phyloP scores from a whole-genome alignment of 2,888 invertebrate genomes.

The Neoaliturus tenellus region DNA sequence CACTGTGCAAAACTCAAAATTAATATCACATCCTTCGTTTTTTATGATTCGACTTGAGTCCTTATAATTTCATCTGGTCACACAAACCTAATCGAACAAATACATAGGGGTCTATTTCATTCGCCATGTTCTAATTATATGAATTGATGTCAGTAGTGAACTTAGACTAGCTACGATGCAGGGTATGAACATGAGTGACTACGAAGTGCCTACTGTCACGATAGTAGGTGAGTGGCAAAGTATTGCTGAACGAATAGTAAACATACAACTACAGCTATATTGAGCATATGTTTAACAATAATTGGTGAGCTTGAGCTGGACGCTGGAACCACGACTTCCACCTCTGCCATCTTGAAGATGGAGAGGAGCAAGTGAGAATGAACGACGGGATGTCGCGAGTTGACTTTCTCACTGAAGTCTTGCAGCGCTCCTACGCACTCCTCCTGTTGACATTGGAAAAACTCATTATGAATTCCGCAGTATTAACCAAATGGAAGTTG shows the following conservation, averaged over 20 bases:
- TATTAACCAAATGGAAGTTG: too few species aligned
- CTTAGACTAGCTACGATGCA: constrained; percentile 35
- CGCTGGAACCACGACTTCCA: constrained; percentile 79
- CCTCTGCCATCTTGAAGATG: constrained; percentile 95
- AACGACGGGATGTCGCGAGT: constrained; percentile 89
- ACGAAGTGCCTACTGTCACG: constrained; percentile 22
- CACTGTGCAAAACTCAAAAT: background rate
- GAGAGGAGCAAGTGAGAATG: constrained; percentile 91
- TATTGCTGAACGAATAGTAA: constrained; percentile 36
- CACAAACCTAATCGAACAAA: background rate
- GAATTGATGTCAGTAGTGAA: constrained; percentile 45
- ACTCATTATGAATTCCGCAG: too few species aligned
- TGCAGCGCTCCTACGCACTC: constrained; percentile 89
- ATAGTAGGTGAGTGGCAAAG: background rate
- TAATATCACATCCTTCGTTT: background rate
- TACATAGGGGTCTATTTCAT: constrained; percentile 1
- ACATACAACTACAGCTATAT: constrained; percentile 58
- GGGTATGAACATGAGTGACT: constrained; percentile 21
- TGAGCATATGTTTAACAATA: constrained; percentile 57
- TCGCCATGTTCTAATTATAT: constrained; percentile 49
- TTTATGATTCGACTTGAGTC: background rate
- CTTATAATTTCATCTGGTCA: background rate
- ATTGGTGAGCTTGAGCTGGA: constrained; percentile 61
- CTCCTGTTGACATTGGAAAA: constrained; percentile 78
- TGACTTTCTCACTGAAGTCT: constrained; percentile 89